Conservation (phyloP, 1,140 invertebrate genomes). For the Lordiphosa clarofinis region DNA sequence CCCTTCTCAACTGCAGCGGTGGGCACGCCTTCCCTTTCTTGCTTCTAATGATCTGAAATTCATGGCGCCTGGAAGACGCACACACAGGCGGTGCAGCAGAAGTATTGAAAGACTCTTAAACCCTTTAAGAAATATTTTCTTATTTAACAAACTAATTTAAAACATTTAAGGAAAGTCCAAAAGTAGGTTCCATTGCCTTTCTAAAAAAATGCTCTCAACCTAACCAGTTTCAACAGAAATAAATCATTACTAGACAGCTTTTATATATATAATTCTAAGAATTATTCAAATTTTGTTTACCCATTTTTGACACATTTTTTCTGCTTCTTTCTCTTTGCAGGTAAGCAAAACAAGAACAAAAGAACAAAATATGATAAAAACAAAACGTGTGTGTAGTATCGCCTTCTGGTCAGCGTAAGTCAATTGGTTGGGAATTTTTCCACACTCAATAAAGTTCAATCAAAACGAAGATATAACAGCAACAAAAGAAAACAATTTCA, state of each 20-base stretch:
- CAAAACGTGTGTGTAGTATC: constrained; percentile 6
- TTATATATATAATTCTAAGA: constrained; percentile 36
- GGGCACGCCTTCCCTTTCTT: too few species aligned
- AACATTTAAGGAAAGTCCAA: too few species aligned
- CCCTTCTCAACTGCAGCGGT: too few species aligned
- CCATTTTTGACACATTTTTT: constrained; percentile 48
- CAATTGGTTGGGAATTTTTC: constrained; percentile 60
- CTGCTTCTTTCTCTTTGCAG: constrained; percentile 53
- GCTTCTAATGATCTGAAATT: too few species aligned
- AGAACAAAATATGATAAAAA: constrained; percentile 13
- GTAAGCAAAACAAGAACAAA: constrained; percentile 49
- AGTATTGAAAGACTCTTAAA: too few species aligned
- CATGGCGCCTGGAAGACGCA: too few species aligned
- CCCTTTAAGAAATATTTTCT: too few species aligned
- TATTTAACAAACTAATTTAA: too few species aligned
- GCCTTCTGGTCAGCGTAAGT: constrained; percentile 45
- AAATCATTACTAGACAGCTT: constrained; percentile 4
- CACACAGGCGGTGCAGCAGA: too few species aligned
- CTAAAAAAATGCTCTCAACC: too few species aligned
- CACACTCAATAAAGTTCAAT: constrained; percentile 63
- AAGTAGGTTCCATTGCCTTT: too few species aligned
- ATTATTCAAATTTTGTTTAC: constrained; percentile 48
- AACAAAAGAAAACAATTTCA: constrained; percentile 47
- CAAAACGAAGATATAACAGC: constrained; percentile 24
- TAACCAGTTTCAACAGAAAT: too few species aligned